Evolutionary conservation across 2,797 vertebrate species (phyloP).

Genomic region (Bufotes viridis): DNA sequence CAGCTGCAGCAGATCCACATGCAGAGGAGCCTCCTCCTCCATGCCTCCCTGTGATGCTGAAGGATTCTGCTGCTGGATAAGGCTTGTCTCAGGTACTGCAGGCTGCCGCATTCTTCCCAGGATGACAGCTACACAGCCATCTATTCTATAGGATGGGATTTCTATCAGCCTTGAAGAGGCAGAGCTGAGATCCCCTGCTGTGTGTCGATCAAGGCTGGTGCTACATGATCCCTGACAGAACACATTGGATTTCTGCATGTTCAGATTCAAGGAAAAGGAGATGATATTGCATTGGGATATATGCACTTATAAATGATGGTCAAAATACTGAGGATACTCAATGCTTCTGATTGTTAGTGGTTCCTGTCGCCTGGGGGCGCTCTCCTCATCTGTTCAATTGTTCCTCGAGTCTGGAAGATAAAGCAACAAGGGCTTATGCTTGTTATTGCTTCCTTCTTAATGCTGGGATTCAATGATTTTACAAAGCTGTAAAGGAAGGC

Average conservation of each 20-base stretch:
- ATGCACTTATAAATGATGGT: constrained; percentile 24
- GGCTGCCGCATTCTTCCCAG: constrained; percentile 80
- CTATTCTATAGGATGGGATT: constrained; percentile 27
- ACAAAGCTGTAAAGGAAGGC: neutral
- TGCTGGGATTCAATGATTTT: neutral
- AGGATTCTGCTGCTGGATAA: constrained; percentile 10
- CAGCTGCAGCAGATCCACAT: constrained; percentile 52
- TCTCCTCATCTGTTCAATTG: constrained; percentile 1
- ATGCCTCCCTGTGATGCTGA: constrained; percentile 22
- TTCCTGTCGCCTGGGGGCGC: constrained; percentile 66
- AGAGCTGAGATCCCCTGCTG: constrained; percentile 3
- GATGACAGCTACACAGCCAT: constrained; percentile 19
- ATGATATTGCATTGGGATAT: neutral
- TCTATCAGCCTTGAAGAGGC: constrained; percentile 7
- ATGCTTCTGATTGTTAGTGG: constrained; percentile 9
- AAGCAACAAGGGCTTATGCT: constrained; percentile 30
- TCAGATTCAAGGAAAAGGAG: neutral
- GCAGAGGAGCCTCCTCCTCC: constrained; percentile 24
- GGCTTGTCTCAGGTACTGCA: constrained; percentile 56
- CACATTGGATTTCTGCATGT: neutral
- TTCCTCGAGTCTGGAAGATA: constrained; percentile 21
- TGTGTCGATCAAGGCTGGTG: neutral
- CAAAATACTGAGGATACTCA: constrained; percentile 29
- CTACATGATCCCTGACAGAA: neutral
- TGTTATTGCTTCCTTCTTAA: neutral